These are phyloP conservation scores for Synodontis membranacea DNA, from an alignment of 2,113 vertebrate species.

Conservation along the genomic window DNA sequence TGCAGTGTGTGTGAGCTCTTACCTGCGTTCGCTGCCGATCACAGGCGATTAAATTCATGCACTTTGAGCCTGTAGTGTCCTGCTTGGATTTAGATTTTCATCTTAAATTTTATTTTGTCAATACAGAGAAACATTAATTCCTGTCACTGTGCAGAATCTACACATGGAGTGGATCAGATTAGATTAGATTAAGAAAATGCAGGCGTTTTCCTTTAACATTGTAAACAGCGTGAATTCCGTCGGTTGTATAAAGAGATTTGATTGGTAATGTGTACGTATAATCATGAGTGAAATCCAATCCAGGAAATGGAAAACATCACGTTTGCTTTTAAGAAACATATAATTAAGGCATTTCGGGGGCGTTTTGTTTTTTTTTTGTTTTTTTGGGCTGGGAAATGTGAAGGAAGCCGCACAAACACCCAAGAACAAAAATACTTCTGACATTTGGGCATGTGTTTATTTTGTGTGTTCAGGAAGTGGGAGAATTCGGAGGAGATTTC, in stretches of 20 bases:
- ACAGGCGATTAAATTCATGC: no score
- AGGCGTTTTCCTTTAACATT: neutral
- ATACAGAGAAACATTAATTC: neutral
- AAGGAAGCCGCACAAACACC: neutral
- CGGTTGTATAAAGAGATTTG: neutral
- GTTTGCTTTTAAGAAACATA: neutral
- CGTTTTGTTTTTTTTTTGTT: no score
- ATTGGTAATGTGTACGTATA: neutral
- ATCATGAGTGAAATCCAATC: neutral
- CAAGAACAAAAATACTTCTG: neutral
- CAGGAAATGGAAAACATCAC: neutral
- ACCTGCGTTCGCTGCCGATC: no score
- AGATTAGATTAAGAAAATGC: neutral
- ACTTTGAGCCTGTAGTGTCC: no score
- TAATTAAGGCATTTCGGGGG: neutral
- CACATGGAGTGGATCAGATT: neutral
- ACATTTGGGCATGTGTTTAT: neutral
- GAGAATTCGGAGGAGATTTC: constrained; percentile 85
- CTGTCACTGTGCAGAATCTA: neutral
- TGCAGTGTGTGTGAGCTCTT: no score
- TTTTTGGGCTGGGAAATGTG: neutral
- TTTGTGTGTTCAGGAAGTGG: constrained; percentile 77
- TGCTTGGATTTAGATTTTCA: neutral
- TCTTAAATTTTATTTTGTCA: neutral
- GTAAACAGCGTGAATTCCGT: neutral